Percentiles rank a stretch among this genome's conserved stretches.
These are phyloP conservation scores for Metridium senile DNA, from an alignment of 92 coral and sea anemone genomes.

Conservation along the genomic window DNA sequence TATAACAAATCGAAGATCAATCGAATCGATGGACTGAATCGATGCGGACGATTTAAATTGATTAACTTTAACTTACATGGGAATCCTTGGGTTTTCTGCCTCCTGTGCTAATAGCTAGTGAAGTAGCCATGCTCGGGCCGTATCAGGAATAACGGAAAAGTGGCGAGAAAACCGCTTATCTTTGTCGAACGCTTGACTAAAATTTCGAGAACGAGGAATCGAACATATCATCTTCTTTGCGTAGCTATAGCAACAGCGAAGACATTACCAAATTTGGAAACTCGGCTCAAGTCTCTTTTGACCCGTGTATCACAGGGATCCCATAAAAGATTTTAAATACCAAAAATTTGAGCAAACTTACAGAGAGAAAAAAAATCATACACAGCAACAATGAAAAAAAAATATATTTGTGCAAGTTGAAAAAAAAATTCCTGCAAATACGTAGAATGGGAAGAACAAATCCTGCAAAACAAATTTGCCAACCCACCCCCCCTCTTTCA, in stretches of 20 bases:
- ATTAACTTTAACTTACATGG: constrained; percentile 16
- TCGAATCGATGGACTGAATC: background rate
- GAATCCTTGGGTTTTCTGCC: constrained; percentile 6
- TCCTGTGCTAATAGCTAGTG: constrained; percentile 2
- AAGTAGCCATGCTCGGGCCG: constrained; percentile 21
- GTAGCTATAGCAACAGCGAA: constrained; percentile 1
- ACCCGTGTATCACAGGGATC: background rate
- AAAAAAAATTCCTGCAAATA: too few relatives aligned
- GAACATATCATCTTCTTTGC: background rate
- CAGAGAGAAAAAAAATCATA: too few relatives aligned
- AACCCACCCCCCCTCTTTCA: too few relatives aligned
- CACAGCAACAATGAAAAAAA: too few relatives aligned
- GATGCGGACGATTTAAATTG: background rate
- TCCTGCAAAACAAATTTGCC: too few relatives aligned
- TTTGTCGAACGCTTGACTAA: background rate
- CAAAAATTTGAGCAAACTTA: too few relatives aligned
- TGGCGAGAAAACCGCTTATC: background rate
- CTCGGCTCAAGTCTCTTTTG: background rate
- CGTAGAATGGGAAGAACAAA: too few relatives aligned
- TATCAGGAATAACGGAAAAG: background rate
- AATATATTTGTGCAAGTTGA: too few relatives aligned
- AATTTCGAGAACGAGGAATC: background rate
- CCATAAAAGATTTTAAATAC: too few relatives aligned
- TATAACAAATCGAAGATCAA: too few relatives aligned
- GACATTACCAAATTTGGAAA: background rate